Evolutionary conservation across 2,113 vertebrate species (phyloP).

Genomic region (Cavia porcellus): DNA sequence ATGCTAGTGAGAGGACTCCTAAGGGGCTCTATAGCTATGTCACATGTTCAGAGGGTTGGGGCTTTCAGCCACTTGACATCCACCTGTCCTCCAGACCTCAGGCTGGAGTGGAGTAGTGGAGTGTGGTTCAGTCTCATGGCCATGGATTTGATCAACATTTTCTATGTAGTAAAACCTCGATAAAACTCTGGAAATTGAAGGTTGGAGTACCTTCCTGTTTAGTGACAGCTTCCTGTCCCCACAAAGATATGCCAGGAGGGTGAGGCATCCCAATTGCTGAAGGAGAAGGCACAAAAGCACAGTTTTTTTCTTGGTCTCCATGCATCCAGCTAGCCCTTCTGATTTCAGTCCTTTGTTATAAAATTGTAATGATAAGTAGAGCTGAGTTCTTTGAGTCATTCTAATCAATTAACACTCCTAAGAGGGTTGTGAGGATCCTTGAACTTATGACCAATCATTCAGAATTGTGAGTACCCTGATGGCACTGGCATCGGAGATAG

Average conservation of each 20-base stretch:
- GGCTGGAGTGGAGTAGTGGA: background rate
- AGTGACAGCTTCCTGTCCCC: background rate
- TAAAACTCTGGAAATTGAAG: background rate
- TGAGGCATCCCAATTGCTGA: background rate
- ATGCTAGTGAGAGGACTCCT: background rate
- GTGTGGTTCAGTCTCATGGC: background rate
- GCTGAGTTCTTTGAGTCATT: conserved; percentile 24
- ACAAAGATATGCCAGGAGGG: background rate
- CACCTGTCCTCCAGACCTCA: background rate
- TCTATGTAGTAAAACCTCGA: background rate
- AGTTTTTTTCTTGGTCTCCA: background rate
- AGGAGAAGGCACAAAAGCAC: background rate
- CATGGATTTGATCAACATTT: background rate
- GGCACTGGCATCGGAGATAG: background rate
- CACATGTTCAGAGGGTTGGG: background rate
- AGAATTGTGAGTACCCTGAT: background rate
- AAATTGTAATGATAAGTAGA: background rate
- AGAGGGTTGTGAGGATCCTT: background rate
- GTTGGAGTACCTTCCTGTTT: background rate
- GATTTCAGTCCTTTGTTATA: background rate
- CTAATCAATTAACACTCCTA: background rate
- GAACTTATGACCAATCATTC: background rate
- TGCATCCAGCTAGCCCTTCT: background rate
- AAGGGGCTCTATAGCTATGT: background rate
- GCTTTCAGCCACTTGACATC: background rate